Percentiles rank a stretch among this genome's conserved stretches.
Conservation (phyloP, 1,140 invertebrate genomes). For the Nephila pilipes region DNA sequence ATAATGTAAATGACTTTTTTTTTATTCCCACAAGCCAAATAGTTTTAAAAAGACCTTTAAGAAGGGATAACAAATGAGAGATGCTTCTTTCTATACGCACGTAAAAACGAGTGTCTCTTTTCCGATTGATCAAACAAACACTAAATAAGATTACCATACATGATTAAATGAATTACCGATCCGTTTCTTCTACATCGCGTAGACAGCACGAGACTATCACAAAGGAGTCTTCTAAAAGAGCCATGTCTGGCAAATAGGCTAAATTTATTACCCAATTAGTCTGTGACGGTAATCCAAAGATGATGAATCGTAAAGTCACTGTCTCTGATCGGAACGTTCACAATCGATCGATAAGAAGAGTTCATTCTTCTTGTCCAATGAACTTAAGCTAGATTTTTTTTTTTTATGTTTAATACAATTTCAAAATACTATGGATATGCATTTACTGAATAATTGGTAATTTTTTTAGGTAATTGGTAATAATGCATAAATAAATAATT, state of each 20-base stretch:
- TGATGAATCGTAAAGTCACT: constrained; percentile 13
- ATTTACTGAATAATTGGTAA: too few species aligned
- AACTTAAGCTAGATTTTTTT: too few species aligned
- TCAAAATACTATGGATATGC: too few species aligned
- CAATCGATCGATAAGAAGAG: not conserved
- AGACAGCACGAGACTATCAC: not conserved
- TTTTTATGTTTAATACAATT: too few species aligned
- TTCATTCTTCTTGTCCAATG: too few species aligned
- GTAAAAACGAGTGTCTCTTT: not conserved
- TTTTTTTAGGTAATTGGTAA: too few species aligned
- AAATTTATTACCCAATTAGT: constrained; percentile 36
- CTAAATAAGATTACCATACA: not conserved
- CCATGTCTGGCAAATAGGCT: not conserved
- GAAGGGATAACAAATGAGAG: too few species aligned
- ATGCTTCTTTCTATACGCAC: not conserved
- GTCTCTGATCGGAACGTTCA: not conserved
- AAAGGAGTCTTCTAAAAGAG: not conserved
- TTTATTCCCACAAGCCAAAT: too few species aligned
- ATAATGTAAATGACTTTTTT: too few species aligned
- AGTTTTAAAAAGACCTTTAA: too few species aligned
- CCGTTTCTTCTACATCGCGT: not conserved
- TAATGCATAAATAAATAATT: too few species aligned
- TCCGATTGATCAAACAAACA: not conserved
- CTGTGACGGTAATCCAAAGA: not conserved
- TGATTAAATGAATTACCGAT: not conserved